Evolutionary conservation across 2,113 vertebrate species (phyloP).

Genomic region (Corydoras maculifer): DNA sequence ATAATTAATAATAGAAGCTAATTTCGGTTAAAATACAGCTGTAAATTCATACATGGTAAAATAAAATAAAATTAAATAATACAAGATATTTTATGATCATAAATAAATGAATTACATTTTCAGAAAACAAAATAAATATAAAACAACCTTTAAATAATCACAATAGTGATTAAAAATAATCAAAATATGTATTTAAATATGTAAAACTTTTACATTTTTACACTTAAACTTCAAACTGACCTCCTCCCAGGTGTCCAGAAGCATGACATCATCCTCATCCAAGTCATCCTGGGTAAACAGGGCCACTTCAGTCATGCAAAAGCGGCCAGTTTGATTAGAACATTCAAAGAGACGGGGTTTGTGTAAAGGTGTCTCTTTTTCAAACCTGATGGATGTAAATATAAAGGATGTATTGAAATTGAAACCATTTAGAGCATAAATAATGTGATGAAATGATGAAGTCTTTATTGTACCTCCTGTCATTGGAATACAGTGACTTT

Average conservation of each 20-base stretch:
- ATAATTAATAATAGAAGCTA: too few relatives aligned
- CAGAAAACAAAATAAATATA: too few relatives aligned
- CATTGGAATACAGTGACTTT: conserved; percentile 76
- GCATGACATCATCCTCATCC: conserved; percentile 87
- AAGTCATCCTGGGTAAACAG: conserved; percentile 79
- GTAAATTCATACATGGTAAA: too few relatives aligned
- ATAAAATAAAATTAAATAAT: too few relatives aligned
- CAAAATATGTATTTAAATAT: too few relatives aligned
- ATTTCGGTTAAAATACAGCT: too few relatives aligned
- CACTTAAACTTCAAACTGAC: conserved; percentile 53
- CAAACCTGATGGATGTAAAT: conserved; percentile 59
- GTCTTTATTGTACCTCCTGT: conserved; percentile 68
- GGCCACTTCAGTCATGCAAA: conserved; percentile 77
- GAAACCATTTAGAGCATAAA: background rate
- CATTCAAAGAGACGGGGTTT: conserved; percentile 83
- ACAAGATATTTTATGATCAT: too few relatives aligned
- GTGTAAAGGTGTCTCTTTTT: conserved; percentile 60
- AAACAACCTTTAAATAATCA: too few relatives aligned
- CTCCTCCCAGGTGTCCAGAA: conserved; percentile 90
- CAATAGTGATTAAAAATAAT: too few relatives aligned
- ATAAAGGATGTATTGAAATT: background rate
- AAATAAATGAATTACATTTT: too few relatives aligned
- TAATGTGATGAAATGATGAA: too few relatives aligned
- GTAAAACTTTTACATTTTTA: too few relatives aligned
- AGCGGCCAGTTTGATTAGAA: conserved; percentile 82